A percentile compares a stretch with the other conserved stretches of the same genome.
These are phyloP conservation scores for Arion vulgaris DNA, from an alignment of 1,140 invertebrate genomes.

Conservation along the genomic window DNA sequence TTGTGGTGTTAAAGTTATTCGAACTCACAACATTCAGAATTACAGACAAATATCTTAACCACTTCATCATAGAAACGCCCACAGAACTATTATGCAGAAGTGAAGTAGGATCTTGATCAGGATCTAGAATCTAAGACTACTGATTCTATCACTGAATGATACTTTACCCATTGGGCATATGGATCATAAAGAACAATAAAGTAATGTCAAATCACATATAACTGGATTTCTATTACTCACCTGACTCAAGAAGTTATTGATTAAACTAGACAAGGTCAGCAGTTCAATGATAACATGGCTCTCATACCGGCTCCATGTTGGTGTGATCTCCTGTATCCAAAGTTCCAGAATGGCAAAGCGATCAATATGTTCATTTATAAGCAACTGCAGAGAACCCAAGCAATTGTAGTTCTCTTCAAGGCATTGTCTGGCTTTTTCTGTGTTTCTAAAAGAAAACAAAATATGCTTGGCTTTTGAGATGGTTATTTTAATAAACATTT, in stretches of 20 bases:
- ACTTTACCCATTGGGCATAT: no score
- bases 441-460: not conserved
- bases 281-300: not conserved
- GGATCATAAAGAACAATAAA: no score
- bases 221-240: no score
- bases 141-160: no score
- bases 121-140: no score
- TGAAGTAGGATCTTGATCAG: no score
- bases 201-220: no score
- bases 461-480: not conserved
- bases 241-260: slow-evolving; percentile 3
- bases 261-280: slow-evolving; percentile 5
- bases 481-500: not conserved
- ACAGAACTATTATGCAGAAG: no score
- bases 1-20: no score
- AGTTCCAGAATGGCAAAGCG: not conserved
- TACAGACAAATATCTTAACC: no score
- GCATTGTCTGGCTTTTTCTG: slow-evolving; percentile 2
- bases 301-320: not conserved
- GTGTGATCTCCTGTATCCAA: not conserved
- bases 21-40: no score
- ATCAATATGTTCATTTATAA: not conserved
- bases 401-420: slow-evolving; percentile 24
- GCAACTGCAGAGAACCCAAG: not conserved
- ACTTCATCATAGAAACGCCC: no score